A percentile compares a stretch with the other conserved stretches of the same genome.
Evolutionary conservation across 2,888 invertebrate species (phyloP).

Genomic region (Smittia aterrima): DNA sequence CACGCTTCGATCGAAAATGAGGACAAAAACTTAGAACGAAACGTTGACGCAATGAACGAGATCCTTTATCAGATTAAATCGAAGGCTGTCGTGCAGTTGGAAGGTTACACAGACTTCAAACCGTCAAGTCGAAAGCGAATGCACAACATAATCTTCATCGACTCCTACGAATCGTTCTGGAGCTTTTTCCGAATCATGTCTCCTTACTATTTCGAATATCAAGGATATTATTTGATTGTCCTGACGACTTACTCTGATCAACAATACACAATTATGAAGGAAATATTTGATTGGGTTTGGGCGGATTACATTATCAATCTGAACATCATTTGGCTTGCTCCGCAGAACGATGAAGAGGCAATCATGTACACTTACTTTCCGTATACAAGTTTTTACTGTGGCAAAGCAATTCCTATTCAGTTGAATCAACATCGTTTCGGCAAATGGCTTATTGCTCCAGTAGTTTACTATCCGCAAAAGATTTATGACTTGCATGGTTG

Average conservation of each 20-base stretch:
- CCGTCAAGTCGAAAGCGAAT: not conserved
- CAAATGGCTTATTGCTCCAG: conserved; percentile 13
- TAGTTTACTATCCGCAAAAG: conserved; percentile 16
- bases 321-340: not conserved
- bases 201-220: conserved; percentile 19
- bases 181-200: not conserved
- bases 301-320: not conserved
- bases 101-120: not conserved
- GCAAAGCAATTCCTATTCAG: conserved; percentile 35
- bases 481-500: conserved; percentile 7
- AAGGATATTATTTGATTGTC: conserved; percentile 11
- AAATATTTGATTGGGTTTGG: conserved; percentile 21
- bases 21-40: not conserved
- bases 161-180: conserved; percentile 8
- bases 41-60: conserved; percentile 22
- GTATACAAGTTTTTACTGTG: conserved; percentile 41
- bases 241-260: not conserved
- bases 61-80: not conserved
- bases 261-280: not conserved
- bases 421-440: not conserved
- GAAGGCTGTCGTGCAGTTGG: conserved; percentile 9
- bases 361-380: conserved; percentile 43
- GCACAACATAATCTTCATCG: conserved; percentile 15
- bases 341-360: not conserved
- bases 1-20: not conserved